A percentile compares a stretch with the other conserved stretches of the same genome.
Conservation (phyloP, 2,113 vertebrate species). For the Trogon melanurus region DNA sequence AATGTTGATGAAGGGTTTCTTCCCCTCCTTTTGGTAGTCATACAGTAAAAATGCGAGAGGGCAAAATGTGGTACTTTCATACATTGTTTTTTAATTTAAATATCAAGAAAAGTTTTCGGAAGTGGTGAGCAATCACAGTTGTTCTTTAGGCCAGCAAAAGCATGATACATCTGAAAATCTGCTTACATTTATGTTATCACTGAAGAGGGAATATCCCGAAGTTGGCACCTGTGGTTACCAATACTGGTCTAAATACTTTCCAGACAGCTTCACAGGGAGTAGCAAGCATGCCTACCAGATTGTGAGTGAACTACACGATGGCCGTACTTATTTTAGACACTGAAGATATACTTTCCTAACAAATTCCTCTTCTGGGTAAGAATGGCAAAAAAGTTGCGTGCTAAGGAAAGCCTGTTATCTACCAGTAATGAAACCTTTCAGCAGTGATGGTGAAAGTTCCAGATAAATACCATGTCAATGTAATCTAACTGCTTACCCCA, state of each 20-base stretch:
- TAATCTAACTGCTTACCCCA: slow-evolving; percentile 3
- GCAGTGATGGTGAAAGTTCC: neutral
- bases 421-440: neutral
- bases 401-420: neutral
- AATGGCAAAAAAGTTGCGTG: neutral
- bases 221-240: neutral
- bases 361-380: neutral
- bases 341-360: neutral
- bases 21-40: neutral
- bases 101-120: neutral
- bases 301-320: neutral
- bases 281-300: neutral
- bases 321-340: neutral
- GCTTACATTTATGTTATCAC: neutral
- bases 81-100: neutral
- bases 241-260: neutral
- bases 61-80: neutral
- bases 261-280: neutral
- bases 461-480: neutral
- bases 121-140: neutral
- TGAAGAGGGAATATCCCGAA: neutral
- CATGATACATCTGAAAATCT: neutral
- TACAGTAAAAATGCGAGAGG: neutral
- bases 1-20: neutral
- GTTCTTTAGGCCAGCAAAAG: neutral